These are phyloP conservation scores for Heliconius hortense DNA, from an alignment of 2,888 invertebrate genomes.

Conservation along the genomic window DNA sequence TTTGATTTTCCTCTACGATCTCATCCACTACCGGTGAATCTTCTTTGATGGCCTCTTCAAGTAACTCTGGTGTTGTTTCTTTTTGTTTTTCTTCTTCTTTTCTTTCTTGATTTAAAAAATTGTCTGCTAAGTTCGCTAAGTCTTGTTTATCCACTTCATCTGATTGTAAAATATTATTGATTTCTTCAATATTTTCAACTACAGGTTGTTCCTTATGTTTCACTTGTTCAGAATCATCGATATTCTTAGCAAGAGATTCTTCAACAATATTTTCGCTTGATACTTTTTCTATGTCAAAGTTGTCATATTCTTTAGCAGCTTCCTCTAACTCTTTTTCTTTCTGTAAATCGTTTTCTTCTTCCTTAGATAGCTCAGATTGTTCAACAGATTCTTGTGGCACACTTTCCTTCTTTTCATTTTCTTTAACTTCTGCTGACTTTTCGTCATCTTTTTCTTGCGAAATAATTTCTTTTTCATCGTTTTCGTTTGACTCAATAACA, in stretches of 20 bases:
- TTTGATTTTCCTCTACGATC: slow-evolving; percentile 59
- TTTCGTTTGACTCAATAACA: not conserved
- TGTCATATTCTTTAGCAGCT: slow-evolving; percentile 4
- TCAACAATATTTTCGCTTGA: not conserved
- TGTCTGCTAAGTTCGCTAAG: slow-evolving; percentile 53
- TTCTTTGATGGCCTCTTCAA: slow-evolving; percentile 68
- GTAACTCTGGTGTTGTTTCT: slow-evolving; percentile 62
- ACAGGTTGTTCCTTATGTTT: not conserved
- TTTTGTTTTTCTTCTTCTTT: slow-evolving; percentile 53
- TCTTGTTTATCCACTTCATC: slow-evolving; percentile 53
- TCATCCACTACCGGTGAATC: slow-evolving; percentile 51
- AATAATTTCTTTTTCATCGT: not conserved
- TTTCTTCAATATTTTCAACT: slow-evolving; percentile 13
- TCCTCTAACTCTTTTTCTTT: slow-evolving; percentile 11
- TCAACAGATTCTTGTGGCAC: not conserved
- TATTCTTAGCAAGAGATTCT: not conserved
- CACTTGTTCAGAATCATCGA: not conserved
- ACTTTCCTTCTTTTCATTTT: slow-evolving; percentile 1
- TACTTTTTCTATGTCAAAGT: not conserved
- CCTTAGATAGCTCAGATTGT: not conserved
- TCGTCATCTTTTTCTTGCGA: not conserved
- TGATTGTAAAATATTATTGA: slow-evolving; percentile 39
- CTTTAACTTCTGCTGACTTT: not conserved
- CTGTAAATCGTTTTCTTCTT: slow-evolving; percentile 1
- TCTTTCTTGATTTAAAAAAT: slow-evolving; percentile 60